Percentiles rank a stretch among this genome's conserved stretches.
Evolutionary conservation across 2,113 vertebrate genomes (phyloP).

Genomic region (Phalacrocorax carbo): DNA sequence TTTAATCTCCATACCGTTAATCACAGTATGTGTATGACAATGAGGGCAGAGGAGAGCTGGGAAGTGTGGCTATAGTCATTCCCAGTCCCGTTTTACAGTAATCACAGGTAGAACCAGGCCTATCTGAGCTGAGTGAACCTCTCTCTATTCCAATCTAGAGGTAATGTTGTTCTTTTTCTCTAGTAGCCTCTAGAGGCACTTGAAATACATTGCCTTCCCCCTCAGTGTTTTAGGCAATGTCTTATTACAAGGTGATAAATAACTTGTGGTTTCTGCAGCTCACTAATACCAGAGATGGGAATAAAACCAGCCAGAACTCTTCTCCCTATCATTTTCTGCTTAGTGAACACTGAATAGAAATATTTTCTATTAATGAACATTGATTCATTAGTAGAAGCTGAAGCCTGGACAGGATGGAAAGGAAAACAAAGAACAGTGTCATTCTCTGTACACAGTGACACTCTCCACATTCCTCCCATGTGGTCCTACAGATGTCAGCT

Average conservation of each 20-base stretch:
- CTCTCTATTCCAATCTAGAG: background rate
- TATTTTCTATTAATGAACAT: conserved; percentile 8
- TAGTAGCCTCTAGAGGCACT: background rate
- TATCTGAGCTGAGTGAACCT: background rate
- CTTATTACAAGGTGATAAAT: conserved; percentile 22
- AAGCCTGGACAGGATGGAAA: background rate
- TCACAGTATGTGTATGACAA: background rate
- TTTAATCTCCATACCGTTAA: background rate
- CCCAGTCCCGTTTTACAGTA: background rate
- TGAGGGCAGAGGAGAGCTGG: background rate
- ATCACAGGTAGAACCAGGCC: background rate
- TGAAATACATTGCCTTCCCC: background rate
- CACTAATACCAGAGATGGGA: background rate
- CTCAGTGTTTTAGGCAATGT: background rate
- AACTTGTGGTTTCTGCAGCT: conserved; percentile 19
- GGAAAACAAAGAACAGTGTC: background rate
- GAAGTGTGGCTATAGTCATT: background rate
- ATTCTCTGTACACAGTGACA: background rate
- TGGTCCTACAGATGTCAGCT: background rate
- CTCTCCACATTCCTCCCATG: background rate
- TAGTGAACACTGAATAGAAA: background rate
- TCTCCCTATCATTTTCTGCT: background rate
- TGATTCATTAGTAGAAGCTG: background rate
- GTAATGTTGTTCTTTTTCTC: background rate
- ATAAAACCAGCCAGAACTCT: background rate